Conservation (phyloP, 2,113 vertebrate species). For the Ammodramus savannarum region DNA sequence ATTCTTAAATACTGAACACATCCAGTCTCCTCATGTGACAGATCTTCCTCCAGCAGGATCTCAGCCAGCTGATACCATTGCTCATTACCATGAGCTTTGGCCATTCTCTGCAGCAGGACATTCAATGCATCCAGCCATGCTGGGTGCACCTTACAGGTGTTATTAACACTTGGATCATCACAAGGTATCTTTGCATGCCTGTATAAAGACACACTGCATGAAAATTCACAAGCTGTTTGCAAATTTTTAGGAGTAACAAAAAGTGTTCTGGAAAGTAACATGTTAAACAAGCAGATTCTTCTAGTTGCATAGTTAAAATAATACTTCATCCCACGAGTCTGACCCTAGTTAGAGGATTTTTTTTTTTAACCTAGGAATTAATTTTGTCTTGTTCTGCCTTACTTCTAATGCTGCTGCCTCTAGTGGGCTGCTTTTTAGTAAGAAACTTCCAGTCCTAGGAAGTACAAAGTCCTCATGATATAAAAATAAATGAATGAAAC, state of each 20-base stretch:
- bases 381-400: background rate
- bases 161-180: background rate
- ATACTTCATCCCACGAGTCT: background rate
- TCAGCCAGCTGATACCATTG: background rate
- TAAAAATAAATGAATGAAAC: background rate
- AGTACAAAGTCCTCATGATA: background rate
- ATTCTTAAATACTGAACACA: background rate
- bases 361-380: background rate
- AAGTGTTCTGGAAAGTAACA: background rate
- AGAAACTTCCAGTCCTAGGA: background rate
- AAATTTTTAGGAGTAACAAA: background rate
- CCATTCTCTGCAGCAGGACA: background rate
- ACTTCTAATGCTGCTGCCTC: background rate
- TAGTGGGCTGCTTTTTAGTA: background rate
- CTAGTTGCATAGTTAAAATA: background rate
- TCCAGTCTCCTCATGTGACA: background rate
- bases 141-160: background rate
- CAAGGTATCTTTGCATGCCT: background rate
- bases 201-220: background rate
- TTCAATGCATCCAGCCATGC: background rate
- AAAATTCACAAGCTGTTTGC: slow-evolving; percentile 8
- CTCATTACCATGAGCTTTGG: background rate
- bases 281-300: background rate
- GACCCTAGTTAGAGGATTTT: background rate
- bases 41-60: background rate